phyloP scores from a whole-genome alignment of 2,888 invertebrate genomes.

The Spilarctia lutea region DNA sequence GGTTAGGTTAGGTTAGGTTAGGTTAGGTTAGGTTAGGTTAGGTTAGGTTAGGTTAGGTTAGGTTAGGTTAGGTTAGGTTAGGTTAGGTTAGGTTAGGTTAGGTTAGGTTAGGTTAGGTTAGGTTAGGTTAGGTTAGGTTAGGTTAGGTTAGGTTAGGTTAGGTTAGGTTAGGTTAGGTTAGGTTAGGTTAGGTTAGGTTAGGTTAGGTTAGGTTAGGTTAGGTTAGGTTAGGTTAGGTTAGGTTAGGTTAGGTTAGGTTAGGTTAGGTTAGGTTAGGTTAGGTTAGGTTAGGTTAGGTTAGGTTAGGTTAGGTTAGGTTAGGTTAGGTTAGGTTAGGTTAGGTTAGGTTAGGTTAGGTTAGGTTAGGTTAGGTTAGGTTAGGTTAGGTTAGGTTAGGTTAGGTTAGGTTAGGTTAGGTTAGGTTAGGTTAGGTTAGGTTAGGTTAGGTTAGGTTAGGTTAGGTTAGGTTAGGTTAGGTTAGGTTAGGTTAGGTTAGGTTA shows the following conservation, averaged over 20 bases:
- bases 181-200: constrained; percentile 31
- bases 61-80: constrained; percentile 48
- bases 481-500: no score
- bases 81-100: constrained; percentile 42
- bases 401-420: no score
- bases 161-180: constrained; percentile 32
- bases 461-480: no score
- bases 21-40: constrained; percentile 46
- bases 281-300: no score
- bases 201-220: constrained; percentile 23
- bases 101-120: constrained; percentile 30
- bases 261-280: constrained; percentile 36
- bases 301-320: no score
- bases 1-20: constrained; percentile 45
- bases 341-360: no score
- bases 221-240: constrained; percentile 41
- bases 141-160: constrained; percentile 35
- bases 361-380: no score
- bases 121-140: constrained; percentile 38
- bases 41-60: constrained; percentile 50
- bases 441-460: no score
- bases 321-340: no score
- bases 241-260: constrained; percentile 38
- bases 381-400: no score
- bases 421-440: no score